A percentile compares a stretch with the other conserved stretches of the same genome.
Conservation (phyloP, 1,140 invertebrate species). For the Mercenaria mercenaria region DNA sequence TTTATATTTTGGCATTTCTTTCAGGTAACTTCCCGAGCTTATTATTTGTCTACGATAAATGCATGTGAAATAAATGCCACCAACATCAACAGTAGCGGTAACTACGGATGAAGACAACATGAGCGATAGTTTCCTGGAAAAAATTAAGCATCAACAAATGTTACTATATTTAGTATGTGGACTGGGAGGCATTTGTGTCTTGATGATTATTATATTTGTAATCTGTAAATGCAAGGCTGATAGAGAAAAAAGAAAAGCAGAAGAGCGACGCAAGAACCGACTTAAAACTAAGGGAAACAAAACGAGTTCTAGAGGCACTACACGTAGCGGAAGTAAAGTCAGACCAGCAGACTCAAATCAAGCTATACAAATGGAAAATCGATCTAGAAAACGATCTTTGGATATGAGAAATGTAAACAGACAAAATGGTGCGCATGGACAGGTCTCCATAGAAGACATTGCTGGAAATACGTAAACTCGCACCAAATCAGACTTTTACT, state of each 20-base stretch:
- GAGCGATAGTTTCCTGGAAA: not conserved
- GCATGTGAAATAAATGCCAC: not conserved
- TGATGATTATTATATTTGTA: not conserved
- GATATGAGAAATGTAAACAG: not conserved
- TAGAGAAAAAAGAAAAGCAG: not conserved
- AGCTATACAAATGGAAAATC: not conserved
- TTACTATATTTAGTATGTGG: slow-evolving; percentile 1
- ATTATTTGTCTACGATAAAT: no score
- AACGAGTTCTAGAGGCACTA: not conserved
- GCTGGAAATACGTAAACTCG: not conserved
- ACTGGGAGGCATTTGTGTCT: not conserved
- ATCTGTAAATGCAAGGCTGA: not conserved
- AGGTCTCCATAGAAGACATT: not conserved
- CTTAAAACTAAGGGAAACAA: not conserved
- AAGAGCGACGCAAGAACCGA: not conserved
- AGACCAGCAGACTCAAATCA: not conserved
- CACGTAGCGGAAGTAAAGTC: not conserved
- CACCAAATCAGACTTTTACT: no score
- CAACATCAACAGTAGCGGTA: not conserved
- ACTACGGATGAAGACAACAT: not conserved
- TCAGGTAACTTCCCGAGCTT: no score
- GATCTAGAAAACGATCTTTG: not conserved
- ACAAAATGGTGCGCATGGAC: not conserved
- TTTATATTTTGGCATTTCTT: no score
- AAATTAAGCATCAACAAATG: not conserved